A percentile compares a stretch with the other conserved stretches of the same genome.
Conservation (phyloP, 2,797 vertebrate species). For the Furcifer pardalis region DNA sequence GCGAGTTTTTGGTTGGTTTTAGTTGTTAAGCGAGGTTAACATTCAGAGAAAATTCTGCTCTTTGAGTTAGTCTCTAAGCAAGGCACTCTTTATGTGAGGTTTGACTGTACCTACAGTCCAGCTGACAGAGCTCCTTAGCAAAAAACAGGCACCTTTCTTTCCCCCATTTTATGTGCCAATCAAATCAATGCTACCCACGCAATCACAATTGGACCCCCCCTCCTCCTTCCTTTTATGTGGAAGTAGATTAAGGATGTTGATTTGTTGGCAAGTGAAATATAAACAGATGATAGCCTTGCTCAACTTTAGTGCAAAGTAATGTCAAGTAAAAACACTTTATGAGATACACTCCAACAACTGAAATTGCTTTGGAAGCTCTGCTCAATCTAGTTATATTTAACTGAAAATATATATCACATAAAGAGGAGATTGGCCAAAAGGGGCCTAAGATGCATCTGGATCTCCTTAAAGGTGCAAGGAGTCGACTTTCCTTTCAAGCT, state of each 20-base stretch:
- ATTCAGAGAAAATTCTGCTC: too few species aligned
- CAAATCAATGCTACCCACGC: constrained; percentile 48
- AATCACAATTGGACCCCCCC: constrained; percentile 14
- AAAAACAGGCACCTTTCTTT: constrained; percentile 38
- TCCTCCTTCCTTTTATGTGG: constrained; percentile 35
- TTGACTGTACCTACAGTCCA: constrained; percentile 7
- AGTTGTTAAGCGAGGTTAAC: too few species aligned
- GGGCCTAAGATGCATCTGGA: not conserved
- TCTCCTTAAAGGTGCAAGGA: not conserved
- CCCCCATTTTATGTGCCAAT: constrained; percentile 47
- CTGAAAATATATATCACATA: not conserved
- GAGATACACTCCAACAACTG: constrained; percentile 33
- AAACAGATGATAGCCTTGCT: constrained; percentile 51
- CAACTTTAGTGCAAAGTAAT: constrained; percentile 60
- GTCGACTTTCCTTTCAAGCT: not conserved
- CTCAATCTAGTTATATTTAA: constrained; percentile 28
- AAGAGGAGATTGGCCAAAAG: not conserved
- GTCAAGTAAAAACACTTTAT: constrained; percentile 43
- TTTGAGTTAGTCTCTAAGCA: too few species aligned
- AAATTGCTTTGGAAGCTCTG: constrained; percentile 13
- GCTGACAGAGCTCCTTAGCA: constrained; percentile 30
- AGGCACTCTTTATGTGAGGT: too few species aligned
- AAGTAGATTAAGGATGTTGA: constrained; percentile 51
- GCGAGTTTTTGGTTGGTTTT: too few species aligned
- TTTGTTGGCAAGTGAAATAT: constrained; percentile 56